Conservation (phyloP, 2,888 invertebrate genomes). For the Pteria penguin region DNA sequence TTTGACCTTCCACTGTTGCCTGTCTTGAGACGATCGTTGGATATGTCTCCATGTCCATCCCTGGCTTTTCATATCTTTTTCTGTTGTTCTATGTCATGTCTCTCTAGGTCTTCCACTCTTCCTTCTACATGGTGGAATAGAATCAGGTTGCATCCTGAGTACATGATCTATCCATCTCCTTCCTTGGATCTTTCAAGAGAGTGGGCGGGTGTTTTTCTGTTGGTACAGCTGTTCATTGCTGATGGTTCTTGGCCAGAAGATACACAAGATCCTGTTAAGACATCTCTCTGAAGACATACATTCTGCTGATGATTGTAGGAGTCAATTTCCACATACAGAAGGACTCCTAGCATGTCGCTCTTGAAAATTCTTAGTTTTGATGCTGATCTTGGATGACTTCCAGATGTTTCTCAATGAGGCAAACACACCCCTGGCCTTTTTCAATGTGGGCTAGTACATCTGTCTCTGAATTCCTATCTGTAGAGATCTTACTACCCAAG, state of each 20-base stretch:
- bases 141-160: constrained; percentile 12
- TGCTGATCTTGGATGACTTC: too few relatives aligned
- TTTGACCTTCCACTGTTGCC: too few relatives aligned
- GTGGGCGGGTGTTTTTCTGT: not conserved
- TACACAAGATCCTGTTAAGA: constrained; percentile 14
- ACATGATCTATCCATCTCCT: constrained; percentile 5
- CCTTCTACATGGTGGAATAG: constrained; percentile 14
- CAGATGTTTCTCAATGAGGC: too few relatives aligned
- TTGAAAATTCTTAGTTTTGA: too few relatives aligned
- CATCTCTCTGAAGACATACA: constrained; percentile 15
- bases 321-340: not conserved
- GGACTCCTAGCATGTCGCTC: constrained; percentile 5
- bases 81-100: not conserved
- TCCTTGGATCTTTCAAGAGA: not conserved
- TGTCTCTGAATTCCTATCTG: too few relatives aligned
- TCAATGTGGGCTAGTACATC: too few relatives aligned
- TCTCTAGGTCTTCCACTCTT: constrained; percentile 16
- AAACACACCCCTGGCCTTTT: too few relatives aligned
- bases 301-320: not conserved
- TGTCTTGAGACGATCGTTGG: too few relatives aligned
- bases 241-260: not conserved
- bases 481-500: too few relatives aligned
- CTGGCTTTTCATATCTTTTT: constrained; percentile 14
- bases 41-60: constrained; percentile 10
- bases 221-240: not conserved